phyloP scores from a whole-genome alignment of 2,113 vertebrate species.

The Uropsilus gracilis region DNA sequence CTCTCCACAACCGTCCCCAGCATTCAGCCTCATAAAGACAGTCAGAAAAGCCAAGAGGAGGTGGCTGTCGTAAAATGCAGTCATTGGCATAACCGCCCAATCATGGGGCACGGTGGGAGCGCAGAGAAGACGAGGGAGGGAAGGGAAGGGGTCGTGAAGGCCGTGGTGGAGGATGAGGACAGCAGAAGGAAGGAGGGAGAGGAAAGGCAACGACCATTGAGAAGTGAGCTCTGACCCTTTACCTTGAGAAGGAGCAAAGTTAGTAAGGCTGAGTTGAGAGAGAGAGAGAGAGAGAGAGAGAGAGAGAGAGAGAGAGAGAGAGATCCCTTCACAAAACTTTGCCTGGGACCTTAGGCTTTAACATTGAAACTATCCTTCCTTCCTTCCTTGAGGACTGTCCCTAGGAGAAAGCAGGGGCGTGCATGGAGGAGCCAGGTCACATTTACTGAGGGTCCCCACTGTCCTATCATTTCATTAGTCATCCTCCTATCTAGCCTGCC shows the following conservation, averaged over 20 bases:
- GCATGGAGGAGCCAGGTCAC: not conserved
- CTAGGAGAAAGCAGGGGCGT: not conserved
- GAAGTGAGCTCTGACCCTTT: not conserved
- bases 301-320: not conserved
- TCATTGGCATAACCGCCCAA: not conserved
- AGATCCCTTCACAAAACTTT: constrained; percentile 20
- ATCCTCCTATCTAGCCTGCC: not conserved
- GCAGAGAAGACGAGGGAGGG: not conserved
- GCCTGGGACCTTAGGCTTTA: constrained; percentile 9
- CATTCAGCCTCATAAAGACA: not conserved
- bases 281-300: not conserved
- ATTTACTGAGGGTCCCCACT: not conserved
- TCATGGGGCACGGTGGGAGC: not conserved
- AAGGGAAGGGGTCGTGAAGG: not conserved
- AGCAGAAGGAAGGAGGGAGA: not conserved
- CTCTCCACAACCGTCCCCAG: not conserved
- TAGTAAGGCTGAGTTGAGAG: not conserved
- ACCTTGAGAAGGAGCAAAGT: not conserved
- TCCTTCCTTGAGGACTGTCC: not conserved
- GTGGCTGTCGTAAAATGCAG: not conserved
- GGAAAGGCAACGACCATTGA: not conserved
- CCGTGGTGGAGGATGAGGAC: not conserved
- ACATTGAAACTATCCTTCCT: not conserved
- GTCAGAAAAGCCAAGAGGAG: not conserved
- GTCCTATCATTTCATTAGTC: not conserved